These are phyloP conservation scores for Lerista edwardsae DNA, from an alignment of 2,797 vertebrate species.

Conservation along the genomic window DNA sequence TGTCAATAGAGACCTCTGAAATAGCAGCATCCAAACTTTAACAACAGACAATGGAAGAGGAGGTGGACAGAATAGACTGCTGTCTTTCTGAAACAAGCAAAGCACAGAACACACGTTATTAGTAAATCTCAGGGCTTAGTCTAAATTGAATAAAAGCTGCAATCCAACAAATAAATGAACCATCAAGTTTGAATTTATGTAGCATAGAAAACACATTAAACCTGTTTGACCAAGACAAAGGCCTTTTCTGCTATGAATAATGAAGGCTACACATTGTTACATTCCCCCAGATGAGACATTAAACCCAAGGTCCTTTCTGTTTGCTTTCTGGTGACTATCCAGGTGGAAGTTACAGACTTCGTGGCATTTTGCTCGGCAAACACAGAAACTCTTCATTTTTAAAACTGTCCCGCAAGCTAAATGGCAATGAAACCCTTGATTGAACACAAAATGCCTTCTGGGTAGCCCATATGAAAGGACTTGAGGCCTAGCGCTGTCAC, in stretches of 20 bases:
- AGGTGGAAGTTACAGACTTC: slow-evolving; percentile 71
- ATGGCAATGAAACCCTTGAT: neutral
- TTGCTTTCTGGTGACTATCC: slow-evolving; percentile 73
- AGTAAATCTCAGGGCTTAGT: slow-evolving; percentile 81
- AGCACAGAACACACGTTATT: slow-evolving; percentile 77
- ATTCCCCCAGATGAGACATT: slow-evolving; percentile 78
- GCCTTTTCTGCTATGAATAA: slow-evolving; percentile 82
- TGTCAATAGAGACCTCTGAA: slow-evolving; percentile 37
- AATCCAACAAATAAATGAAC: slow-evolving; percentile 84
- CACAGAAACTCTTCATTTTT: slow-evolving; percentile 34
- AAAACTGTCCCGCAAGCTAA: slow-evolving; percentile 1
- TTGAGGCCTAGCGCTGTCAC: neutral
- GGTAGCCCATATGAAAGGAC: neutral
- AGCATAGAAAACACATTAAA: slow-evolving; percentile 83
- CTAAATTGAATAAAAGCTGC: slow-evolving; percentile 79
- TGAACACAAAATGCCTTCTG: slow-evolving; percentile 24
- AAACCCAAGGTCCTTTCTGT: slow-evolving; percentile 77
- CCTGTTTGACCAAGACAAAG: slow-evolving; percentile 83
- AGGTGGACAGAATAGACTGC: slow-evolving; percentile 62
- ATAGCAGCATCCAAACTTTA: slow-evolving; percentile 39
- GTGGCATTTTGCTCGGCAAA: slow-evolving; percentile 53
- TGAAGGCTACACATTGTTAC: slow-evolving; percentile 75
- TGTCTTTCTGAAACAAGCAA: slow-evolving; percentile 76
- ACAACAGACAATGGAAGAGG: slow-evolving; percentile 57
- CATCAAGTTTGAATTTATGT: slow-evolving; percentile 85